A percentile compares a stretch with the other conserved stretches of the same genome.
Evolutionary conservation across 2,113 vertebrate species (phyloP).

Genomic region (Falcunculus frontatus): DNA sequence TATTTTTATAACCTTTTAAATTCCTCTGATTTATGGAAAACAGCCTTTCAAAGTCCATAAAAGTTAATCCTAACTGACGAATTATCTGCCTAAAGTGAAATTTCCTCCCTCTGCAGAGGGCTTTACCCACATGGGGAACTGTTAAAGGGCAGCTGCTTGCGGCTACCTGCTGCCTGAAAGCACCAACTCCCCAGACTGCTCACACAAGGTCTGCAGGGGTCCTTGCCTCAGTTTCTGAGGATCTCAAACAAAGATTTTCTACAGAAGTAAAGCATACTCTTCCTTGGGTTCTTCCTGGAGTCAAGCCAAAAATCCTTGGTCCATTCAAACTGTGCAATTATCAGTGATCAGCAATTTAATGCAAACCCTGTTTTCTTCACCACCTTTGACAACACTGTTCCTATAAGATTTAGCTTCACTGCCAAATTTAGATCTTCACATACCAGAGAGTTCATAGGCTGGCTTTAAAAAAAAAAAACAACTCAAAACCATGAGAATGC

Average conservation of each 20-base stretch:
- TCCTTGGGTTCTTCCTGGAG: neutral
- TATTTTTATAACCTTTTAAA: constrained; percentile 63
- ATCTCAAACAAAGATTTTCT: neutral
- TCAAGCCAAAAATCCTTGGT: neutral
- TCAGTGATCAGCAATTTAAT: neutral
- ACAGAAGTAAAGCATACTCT: neutral
- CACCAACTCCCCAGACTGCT: neutral
- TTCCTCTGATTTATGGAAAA: constrained; percentile 56
- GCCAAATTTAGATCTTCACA: neutral
- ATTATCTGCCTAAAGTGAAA: constrained; percentile 21
- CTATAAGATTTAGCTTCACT: neutral
- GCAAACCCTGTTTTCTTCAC: neutral
- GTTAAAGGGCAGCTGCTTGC: neutral
- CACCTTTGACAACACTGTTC: neutral
- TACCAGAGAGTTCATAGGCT: neutral
- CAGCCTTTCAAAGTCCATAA: constrained; percentile 43
- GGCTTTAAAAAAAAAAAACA: neutral
- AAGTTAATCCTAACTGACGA: neutral
- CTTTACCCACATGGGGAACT: neutral
- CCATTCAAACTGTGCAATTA: neutral
- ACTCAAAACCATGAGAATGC: accelerated
- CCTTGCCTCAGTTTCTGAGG: neutral
- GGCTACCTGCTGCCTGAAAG: constrained; percentile 3
- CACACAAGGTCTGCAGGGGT: neutral
- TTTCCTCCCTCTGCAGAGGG: neutral